Base-by-base conservation (phyloP, 2,113 vertebrate genomes). In the Malurus alboscapulatus region DNA sequence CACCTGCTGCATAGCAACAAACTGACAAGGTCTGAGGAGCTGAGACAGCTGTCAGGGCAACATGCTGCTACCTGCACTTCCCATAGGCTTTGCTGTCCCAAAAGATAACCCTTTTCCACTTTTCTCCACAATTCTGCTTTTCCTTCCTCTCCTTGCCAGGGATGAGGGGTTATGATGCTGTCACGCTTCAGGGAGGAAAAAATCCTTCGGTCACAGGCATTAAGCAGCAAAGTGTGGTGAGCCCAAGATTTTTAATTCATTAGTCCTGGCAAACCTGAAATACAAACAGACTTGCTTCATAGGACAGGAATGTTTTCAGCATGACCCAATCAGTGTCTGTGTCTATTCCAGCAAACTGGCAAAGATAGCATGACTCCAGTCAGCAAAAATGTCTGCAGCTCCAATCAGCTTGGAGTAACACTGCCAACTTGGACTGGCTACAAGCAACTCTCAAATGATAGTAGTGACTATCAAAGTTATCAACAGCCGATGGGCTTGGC, bases 301-400 rank as follows among this genome's bases (percentile, higher is more conserved):
- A 93, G 97, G 91, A 97, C 94, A 98, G 98, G 98, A 98, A 98
- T 98, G 98, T 98, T 98, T 97, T 98, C 97, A 95, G 98, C 97
- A 91, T 97, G 98, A 98, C 98, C 98, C 97, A 97, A 98, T 97
- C 97, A 94, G 97, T 97, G 98, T 97, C 98, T 98, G 97, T 96
- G 97, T 97, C 98, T 98, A 97, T 98, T 97, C 98, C 98, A 98
- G 98, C 99, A 98, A 98, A 98, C 98, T 97, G 98, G 98, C 98
- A 99, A 98, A 97, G 98, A 99, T 98, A 98, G 98, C 97, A 98
- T 98, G 98, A 99, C 98, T 98, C 96, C 97, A 98, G 98, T 97
- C 98, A 98, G 97, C 98, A 99, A 98, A 99, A 98, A 99, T 99
- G 98, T 98, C 97, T 97, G 97, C 96, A 93, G 97, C 98, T 97